Percentiles rank a stretch among this genome's conserved stretches.
Conservation (phyloP, 2,888 invertebrate genomes). For the Panopea generosa region DNA sequence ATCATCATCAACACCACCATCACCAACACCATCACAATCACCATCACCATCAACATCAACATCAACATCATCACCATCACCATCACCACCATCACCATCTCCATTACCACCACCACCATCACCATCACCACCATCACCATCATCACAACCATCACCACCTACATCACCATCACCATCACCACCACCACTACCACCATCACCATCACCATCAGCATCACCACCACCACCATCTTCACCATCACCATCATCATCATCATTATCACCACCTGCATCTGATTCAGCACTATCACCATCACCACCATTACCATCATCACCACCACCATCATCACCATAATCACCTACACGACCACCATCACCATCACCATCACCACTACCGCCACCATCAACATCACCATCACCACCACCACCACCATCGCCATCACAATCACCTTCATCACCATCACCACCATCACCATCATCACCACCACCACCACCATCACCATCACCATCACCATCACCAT, state of each 20-base stretch:
- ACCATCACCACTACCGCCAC: background rate
- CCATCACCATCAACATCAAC: background rate
- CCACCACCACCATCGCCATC: background rate
- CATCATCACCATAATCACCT: background rate
- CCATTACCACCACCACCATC: background rate
- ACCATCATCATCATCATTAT: background rate
- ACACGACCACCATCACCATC: background rate
- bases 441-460: conserved; percentile 13
- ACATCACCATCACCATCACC: background rate
- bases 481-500: conserved; percentile 14
- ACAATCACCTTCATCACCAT: too few relatives aligned
- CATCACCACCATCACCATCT: background rate
- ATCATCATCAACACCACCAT: background rate
- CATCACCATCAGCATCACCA: background rate
- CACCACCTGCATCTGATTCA: too few relatives aligned
- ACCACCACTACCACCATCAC: background rate
- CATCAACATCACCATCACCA: too few relatives aligned
- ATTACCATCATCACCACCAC: too few relatives aligned
- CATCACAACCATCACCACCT: background rate
- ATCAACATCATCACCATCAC: background rate
- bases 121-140: background rate
- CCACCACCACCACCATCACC: conserved; percentile 12
- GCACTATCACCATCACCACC: too few relatives aligned
- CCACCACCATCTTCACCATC: background rate
- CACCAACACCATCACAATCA: background rate